Conservation (phyloP, 2,888 invertebrate genomes). For the Pachymerium ferrugineum region DNA sequence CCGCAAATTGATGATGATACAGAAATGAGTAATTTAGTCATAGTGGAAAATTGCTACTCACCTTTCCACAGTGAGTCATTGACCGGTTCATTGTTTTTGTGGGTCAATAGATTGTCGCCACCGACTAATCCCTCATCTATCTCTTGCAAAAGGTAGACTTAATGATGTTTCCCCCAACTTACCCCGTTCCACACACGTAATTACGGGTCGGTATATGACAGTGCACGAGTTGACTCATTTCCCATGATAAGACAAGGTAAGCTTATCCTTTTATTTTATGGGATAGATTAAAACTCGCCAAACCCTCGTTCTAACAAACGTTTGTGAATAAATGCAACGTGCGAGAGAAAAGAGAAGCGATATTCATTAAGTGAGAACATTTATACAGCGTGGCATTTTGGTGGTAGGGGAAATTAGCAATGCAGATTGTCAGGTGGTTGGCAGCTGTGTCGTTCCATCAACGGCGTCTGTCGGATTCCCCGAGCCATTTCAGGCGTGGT, state of each 20-base stretch:
- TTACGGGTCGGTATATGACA: conserved; percentile 1
- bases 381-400: neutral
- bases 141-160: neutral
- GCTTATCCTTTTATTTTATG: conserved; percentile 9
- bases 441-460: neutral
- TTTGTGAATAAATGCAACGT: too few relatives aligned
- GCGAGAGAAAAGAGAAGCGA: neutral
- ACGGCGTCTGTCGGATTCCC: neutral
- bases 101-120: conserved; percentile 17
- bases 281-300: conserved; percentile 5
- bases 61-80: conserved; percentile 13
- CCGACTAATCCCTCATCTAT: conserved; percentile 20
- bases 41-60: neutral
- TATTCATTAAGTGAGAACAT: neutral
- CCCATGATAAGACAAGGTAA: conserved; percentile 12
- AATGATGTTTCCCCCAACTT: conserved; percentile 14
- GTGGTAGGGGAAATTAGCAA: conserved; percentile 3
- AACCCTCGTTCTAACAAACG: neutral
- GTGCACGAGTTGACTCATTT: conserved; percentile 18
- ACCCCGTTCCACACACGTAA: neutral
- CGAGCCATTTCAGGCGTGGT: neutral
- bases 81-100: neutral
- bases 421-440: conserved; percentile 25
- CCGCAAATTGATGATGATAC: neutral
- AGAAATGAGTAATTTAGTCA: conserved; percentile 19